A percentile compares a stretch with the other conserved stretches of the same genome.
Evolutionary conservation across 30 jellyfish, hydroid and myxozoan genomes (phyloP).

Genomic region (Haliclystus octoradiatus): DNA sequence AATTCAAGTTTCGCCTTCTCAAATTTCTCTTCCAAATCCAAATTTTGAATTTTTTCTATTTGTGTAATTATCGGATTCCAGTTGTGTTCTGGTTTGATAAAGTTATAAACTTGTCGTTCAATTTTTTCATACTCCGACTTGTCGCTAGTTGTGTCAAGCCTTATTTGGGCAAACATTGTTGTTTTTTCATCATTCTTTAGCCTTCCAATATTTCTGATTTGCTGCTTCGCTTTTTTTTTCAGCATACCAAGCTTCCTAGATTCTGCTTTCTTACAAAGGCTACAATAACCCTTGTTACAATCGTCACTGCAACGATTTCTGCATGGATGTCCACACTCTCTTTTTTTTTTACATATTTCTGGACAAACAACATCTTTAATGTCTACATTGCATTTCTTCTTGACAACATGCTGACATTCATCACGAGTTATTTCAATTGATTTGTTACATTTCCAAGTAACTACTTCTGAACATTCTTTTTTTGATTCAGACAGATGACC

Average conservation of each 20-base stretch:
- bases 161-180: too few species aligned
- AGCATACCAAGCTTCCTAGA: too few species aligned
- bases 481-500: too few species aligned
- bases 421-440: background rate
- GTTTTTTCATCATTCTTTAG: too few species aligned
- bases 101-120: conserved; percentile 36
- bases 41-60: conserved; percentile 45
- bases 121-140: conserved; percentile 19
- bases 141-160: too few species aligned
- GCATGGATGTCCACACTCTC: conserved; percentile 30
- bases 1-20: conserved; percentile 13
- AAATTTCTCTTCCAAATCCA: conserved; percentile 22
- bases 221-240: too few species aligned
- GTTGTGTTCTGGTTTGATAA: conserved; percentile 30
- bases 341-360: conserved; percentile 11
- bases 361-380: conserved; percentile 16
- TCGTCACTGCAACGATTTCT: background rate
- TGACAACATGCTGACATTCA: conserved; percentile 17
- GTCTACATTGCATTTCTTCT: conserved; percentile 18
- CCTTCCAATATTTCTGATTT: too few species aligned
- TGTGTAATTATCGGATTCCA: conserved; percentile 49
- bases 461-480: conserved; percentile 18
- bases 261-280: too few species aligned
- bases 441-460: background rate
- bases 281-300: too few species aligned